phyloP scores from a whole-genome alignment of 1,140 invertebrate genomes.

The Pogonomyrmex barbatus region DNA sequence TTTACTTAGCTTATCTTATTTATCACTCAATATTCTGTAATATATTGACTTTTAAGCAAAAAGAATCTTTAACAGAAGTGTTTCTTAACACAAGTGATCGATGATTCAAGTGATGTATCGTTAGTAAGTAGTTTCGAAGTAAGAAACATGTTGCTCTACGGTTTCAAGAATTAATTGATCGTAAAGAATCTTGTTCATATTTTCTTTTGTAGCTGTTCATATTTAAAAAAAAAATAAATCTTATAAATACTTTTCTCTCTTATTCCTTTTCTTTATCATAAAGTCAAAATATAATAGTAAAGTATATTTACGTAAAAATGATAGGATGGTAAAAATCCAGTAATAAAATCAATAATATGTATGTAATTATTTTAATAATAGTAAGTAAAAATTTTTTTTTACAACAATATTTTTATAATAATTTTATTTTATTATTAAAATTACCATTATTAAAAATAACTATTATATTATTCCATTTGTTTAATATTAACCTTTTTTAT shows the following conservation, averaged over 20 bases:
- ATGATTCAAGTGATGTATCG: constrained; percentile 35
- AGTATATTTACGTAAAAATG: not conserved
- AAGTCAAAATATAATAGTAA: not conserved
- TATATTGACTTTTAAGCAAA: constrained; percentile 38
- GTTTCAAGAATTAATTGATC: constrained; percentile 44
- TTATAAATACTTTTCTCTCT: constrained; percentile 2
- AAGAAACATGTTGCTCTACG: constrained; percentile 32
- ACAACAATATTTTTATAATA: too few relatives aligned
- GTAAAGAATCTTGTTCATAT: not conserved
- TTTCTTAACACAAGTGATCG: constrained; percentile 29
- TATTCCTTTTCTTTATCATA: not conserved
- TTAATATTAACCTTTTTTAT: not conserved
- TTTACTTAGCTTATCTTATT: constrained; percentile 18
- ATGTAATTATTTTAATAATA: not conserved
- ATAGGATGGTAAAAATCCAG: not conserved
- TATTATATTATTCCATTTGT: not conserved
- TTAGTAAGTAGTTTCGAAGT: constrained; percentile 35
- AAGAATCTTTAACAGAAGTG: constrained; percentile 30
- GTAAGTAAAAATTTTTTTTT: not conserved
- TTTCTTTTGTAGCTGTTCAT: constrained; percentile 4
- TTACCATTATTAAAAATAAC: not conserved
- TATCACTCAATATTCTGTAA: constrained; percentile 23
- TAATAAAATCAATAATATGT: not conserved
- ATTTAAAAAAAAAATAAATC: not conserved
- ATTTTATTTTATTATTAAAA: too few relatives aligned